A percentile compares a stretch with the other conserved stretches of the same genome.
Evolutionary conservation across 2,888 invertebrate species (phyloP).

Genomic region (Stegophylla sp.): DNA sequence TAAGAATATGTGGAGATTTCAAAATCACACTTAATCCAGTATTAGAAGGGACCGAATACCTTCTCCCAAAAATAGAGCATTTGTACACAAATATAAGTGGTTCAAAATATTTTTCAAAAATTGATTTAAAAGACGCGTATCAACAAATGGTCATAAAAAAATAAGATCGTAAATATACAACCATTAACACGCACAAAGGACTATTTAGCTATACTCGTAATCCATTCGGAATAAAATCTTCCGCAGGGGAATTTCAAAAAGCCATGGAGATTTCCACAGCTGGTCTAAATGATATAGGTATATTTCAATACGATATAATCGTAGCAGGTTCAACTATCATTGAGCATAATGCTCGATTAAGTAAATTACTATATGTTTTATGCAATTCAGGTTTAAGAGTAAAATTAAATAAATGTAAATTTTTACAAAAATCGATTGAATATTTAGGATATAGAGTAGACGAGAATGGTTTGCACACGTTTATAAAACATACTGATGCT

Average conservation of each 20-base stretch:
- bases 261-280: too few species aligned
- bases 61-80: not conserved
- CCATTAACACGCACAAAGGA: slow-evolving; percentile 1
- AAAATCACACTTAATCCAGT: slow-evolving; percentile 27
- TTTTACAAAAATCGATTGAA: slow-evolving; percentile 44
- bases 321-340: too few species aligned
- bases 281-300: too few species aligned
- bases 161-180: not conserved
- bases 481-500: slow-evolving; percentile 18
- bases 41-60: not conserved
- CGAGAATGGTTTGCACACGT: slow-evolving; percentile 41
- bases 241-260: too few species aligned
- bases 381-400: not conserved
- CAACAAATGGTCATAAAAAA: slow-evolving; percentile 18
- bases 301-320: too few species aligned
- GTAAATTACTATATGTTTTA: too few species aligned
- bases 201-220: slow-evolving; percentile 8
- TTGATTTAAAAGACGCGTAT: not conserved
- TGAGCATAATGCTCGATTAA: too few species aligned
- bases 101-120: slow-evolving; percentile 24
- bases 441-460: slow-evolving; percentile 54
- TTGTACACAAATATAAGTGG: not conserved
- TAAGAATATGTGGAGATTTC: slow-evolving; percentile 32
- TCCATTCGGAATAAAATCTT: not conserved
- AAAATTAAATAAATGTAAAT: slow-evolving; percentile 48